These are phyloP conservation scores for Conus ventricosus DNA, from an alignment of 1,140 invertebrate species.

Conservation along the genomic window DNA sequence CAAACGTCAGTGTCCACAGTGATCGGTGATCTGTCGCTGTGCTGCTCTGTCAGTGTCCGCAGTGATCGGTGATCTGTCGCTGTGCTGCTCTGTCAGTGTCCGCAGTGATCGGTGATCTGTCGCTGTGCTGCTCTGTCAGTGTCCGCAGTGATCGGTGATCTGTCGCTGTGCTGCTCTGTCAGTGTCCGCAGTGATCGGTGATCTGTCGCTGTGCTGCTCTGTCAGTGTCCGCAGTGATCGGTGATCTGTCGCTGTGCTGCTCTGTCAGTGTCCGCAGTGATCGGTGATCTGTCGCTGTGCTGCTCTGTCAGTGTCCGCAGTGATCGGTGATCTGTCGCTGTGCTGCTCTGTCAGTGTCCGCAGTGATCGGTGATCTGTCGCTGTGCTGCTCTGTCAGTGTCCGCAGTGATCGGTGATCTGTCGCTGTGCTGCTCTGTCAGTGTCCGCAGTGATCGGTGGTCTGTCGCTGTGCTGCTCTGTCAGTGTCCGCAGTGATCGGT, in stretches of 20 bases:
- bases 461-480: no score
- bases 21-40: background rate
- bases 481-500: background rate
- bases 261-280: conserved; percentile 25
- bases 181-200: background rate
- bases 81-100: no score
- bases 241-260: background rate
- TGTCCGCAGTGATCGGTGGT: background rate
- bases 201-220: no score
- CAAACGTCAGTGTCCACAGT: conserved; percentile 40
- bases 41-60: conserved; percentile 21
- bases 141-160: background rate
- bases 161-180: no score
- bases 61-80: background rate
- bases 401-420: background rate
- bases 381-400: no score
- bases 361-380: background rate
- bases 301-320: conserved; percentile 30
- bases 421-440: no score
- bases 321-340: background rate
- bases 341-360: conserved; percentile 36
- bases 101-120: background rate
- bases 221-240: conserved; percentile 15
- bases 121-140: no score
- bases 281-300: background rate